Base-by-base conservation (phyloP, 2,113 vertebrate genomes). In the Brachyhypopomus gauderio region DNA sequence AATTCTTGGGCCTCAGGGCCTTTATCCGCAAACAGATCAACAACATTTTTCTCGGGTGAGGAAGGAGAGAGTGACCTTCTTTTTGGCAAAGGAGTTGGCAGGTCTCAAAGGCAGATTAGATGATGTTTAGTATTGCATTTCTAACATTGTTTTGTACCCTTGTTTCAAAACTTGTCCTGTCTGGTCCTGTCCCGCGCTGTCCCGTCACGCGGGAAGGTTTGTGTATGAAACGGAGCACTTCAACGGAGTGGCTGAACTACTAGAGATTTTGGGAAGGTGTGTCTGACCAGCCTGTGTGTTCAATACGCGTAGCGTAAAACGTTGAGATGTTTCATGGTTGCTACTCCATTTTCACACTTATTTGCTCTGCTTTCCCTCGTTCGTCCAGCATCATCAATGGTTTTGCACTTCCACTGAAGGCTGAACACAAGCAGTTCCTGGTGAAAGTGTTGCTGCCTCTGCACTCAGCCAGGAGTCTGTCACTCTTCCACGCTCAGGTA, bases 21-120 rank as follows among this genome's bases (percentile, higher is more conserved):
- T 99, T 99, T 96, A 99, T 99, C 94, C 96, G 98, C 95, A 99
- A 99, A 98, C 98, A 99, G 94, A 99, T 99, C 92, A 99, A 99
- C 95, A 99, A 99, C 98, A 99, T 99, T 98, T 99, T 99, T 96
- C 96, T 99, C 96, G 96, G 97, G 97, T 99, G 93, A 98, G 98
- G 92, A 62, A 55, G 36, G 14, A 0, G 69, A 71, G 19, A 23
- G 19, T 34, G 8, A n/a, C n/a, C 19, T 25, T 16, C 5, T n/a
- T 38, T 30, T 12, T 36, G 56, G 25, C 7, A 70, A 75, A 5
- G 0, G 1, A 67, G 27, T 25, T 14, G 19, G 17, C 4, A 36
- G 36, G 19, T 17, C 66, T 70, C 11, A n/a, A 41, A 11, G 17
- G 38, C 17, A 56, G 19, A 48, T 75, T 2, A 30, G 19, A 45